A percentile compares a stretch with the other conserved stretches of the same genome.
These are phyloP conservation scores for Siphamia tubifer DNA, from an alignment of 2,113 vertebrate genomes.

Conservation along the genomic window DNA sequence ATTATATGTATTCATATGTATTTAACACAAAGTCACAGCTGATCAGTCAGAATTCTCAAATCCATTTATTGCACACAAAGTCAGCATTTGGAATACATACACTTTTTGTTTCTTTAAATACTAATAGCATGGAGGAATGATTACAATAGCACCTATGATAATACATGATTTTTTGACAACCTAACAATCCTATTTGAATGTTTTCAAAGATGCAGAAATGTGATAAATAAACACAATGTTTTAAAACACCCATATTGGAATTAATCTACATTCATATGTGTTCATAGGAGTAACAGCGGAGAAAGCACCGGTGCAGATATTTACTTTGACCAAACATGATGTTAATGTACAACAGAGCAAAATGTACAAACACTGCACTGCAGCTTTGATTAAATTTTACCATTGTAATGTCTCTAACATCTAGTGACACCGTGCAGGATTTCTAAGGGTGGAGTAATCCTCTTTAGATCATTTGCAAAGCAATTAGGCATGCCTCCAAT, in stretches of 20 bases:
- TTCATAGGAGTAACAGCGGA: constrained; percentile 4
- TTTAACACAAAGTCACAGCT: no score
- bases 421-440: constrained; percentile 45
- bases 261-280: background rate
- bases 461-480: constrained; percentile 76
- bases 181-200: background rate
- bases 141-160: constrained; percentile 8
- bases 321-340: constrained; percentile 5
- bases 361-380: constrained; percentile 21
- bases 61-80: constrained; percentile 58
- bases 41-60: background rate
- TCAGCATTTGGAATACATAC: constrained; percentile 26
- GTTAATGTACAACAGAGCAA: constrained; percentile 2
- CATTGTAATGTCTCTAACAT: constrained; percentile 64
- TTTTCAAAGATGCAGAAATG: constrained; percentile 21
- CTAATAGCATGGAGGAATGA: constrained; percentile 24
- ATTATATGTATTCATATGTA: background rate
- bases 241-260: background rate
- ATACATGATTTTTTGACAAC: constrained; percentile 3
- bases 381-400: constrained; percentile 34
- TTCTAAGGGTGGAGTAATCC: constrained; percentile 66
- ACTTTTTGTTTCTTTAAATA: constrained; percentile 23
- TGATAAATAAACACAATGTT: constrained; percentile 7
- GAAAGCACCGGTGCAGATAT: background rate
- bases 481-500: constrained; percentile 73